Percentiles rank a stretch among this genome's conserved stretches.
phyloP scores from a whole-genome alignment of 2,888 invertebrate genomes.

The Punctoribates punctum region DNA sequence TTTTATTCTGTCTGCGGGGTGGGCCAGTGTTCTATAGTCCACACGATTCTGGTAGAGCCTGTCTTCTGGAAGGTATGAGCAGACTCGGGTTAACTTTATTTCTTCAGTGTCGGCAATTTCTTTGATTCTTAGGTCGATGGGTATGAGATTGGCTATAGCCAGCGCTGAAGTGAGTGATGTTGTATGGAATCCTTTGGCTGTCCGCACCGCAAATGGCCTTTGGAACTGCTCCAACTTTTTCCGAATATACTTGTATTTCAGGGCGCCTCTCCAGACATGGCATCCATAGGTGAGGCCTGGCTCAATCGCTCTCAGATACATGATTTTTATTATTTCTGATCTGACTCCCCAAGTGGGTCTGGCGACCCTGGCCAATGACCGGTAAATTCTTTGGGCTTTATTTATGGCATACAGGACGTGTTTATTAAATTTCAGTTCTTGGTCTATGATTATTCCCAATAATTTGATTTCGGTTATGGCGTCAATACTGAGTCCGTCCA shows the following conservation, averaged over 20 bases:
- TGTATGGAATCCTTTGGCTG: conserved; percentile 10
- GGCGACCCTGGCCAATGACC: not conserved
- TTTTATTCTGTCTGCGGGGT: too few species aligned
- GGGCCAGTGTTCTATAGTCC: not conserved
- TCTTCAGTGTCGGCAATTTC: not conserved
- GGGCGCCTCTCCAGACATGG: not conserved
- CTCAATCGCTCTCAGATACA: conserved; percentile 14
- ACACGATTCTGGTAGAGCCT: not conserved
- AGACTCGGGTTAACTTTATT: not conserved
- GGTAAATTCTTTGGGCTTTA: not conserved
- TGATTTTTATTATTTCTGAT: not conserved
- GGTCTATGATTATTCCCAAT: conserved; percentile 24
- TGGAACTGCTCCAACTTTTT: not conserved
- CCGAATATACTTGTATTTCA: not conserved
- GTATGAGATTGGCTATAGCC: not conserved
- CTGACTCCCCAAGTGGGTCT: not conserved
- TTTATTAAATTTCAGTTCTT: not conserved
- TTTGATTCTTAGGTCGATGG: not conserved
- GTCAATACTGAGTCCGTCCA: not conserved
- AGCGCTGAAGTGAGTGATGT: not conserved
- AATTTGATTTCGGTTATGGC: not conserved
- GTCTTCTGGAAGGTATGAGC: not conserved
- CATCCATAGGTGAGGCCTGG: not conserved
- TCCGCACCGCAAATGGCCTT: not conserved
- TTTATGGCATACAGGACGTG: not conserved